phyloP scores from a whole-genome alignment of 2,888 invertebrate genomes.

The Cylloceria caligata region DNA sequence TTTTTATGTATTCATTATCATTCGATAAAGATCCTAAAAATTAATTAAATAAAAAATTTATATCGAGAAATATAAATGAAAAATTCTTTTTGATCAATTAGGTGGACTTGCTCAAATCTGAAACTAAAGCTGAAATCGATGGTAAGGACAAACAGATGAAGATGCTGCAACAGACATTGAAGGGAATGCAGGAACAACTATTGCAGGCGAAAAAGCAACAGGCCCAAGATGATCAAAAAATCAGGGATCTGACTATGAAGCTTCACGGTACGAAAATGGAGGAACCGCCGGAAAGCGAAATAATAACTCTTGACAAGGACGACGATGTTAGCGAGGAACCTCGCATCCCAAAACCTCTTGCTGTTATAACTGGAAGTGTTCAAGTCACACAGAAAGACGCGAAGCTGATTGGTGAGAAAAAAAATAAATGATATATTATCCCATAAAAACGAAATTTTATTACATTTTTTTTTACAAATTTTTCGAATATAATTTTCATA shows the following conservation, averaged over 20 bases:
- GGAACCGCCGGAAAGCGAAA: slow-evolving; percentile 83
- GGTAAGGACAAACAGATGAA: slow-evolving; percentile 94
- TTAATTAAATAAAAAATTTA: neutral
- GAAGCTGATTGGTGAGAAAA: slow-evolving; percentile 88
- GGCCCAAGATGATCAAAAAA: slow-evolving; percentile 86
- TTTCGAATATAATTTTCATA: too few relatives aligned
- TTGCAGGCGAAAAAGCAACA: slow-evolving; percentile 86
- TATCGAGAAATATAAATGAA: neutral
- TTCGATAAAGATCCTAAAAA: too few relatives aligned
- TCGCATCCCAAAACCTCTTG: slow-evolving; percentile 78
- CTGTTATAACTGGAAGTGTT: slow-evolving; percentile 74
- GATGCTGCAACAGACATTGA: slow-evolving; percentile 88
- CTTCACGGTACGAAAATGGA: slow-evolving; percentile 82
- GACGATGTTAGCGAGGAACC: slow-evolving; percentile 82
- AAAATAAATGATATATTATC: neutral
- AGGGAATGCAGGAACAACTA: slow-evolving; percentile 88
- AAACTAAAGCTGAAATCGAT: slow-evolving; percentile 91
- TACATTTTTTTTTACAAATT: neutral
- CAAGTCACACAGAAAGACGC: slow-evolving; percentile 88
- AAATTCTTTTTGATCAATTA: slow-evolving; percentile 58
- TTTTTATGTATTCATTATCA: too few relatives aligned
- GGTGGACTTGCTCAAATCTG: slow-evolving; percentile 93
- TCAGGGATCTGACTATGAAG: slow-evolving; percentile 85
- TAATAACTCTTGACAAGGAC: slow-evolving; percentile 85
- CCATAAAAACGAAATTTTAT: neutral